Percentiles rank a stretch among this genome's conserved stretches.
These are phyloP conservation scores for Sussaba pulchella DNA, from an alignment of 2,888 invertebrate genomes.

Conservation along the genomic window DNA sequence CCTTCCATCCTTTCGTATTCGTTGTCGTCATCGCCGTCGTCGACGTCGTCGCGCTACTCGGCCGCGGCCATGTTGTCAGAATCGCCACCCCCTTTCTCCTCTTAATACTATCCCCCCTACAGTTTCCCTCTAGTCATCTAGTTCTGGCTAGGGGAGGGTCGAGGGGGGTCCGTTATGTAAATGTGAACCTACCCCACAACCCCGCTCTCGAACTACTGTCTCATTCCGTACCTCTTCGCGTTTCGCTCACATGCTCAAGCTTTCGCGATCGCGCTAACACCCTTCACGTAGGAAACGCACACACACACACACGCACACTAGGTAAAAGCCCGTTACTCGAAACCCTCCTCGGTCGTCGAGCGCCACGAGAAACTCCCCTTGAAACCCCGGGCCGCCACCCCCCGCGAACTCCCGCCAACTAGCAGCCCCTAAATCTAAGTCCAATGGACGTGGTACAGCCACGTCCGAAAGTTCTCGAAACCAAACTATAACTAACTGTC, in stretches of 20 bases:
- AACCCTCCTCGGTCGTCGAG: slow-evolving; percentile 63
- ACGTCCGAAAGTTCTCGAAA: slow-evolving; percentile 74
- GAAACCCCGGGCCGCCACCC: slow-evolving; percentile 76
- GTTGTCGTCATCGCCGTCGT: slow-evolving; percentile 68
- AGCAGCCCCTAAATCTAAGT: slow-evolving; percentile 84
- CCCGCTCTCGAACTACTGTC: slow-evolving; percentile 71
- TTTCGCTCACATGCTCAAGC: slow-evolving; percentile 62
- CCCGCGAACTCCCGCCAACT: slow-evolving; percentile 82
- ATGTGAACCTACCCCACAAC: slow-evolving; percentile 81
- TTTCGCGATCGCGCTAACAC: slow-evolving; percentile 52
- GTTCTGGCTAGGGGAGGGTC: slow-evolving; percentile 80
- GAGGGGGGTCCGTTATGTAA: slow-evolving; percentile 84
- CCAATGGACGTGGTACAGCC: slow-evolving; percentile 82
- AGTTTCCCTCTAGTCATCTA: slow-evolving; percentile 82
- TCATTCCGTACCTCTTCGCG: slow-evolving; percentile 67
- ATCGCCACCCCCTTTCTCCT: slow-evolving; percentile 82
- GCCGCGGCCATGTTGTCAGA: slow-evolving; percentile 84
- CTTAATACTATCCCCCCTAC: slow-evolving; percentile 80
- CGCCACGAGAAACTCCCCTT: slow-evolving; percentile 70
- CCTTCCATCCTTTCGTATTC: slow-evolving; percentile 72
- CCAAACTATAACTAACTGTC: slow-evolving; percentile 44
- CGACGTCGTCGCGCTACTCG: slow-evolving; percentile 70
- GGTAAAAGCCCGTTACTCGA: slow-evolving; percentile 65
- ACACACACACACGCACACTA: slow-evolving; percentile 43
- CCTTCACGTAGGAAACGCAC: slow-evolving; percentile 8